Percentiles rank a stretch among this genome's conserved stretches.
Conservation (phyloP, 2,888 invertebrate species). For the Drosophila pseudotalamancana region DNA sequence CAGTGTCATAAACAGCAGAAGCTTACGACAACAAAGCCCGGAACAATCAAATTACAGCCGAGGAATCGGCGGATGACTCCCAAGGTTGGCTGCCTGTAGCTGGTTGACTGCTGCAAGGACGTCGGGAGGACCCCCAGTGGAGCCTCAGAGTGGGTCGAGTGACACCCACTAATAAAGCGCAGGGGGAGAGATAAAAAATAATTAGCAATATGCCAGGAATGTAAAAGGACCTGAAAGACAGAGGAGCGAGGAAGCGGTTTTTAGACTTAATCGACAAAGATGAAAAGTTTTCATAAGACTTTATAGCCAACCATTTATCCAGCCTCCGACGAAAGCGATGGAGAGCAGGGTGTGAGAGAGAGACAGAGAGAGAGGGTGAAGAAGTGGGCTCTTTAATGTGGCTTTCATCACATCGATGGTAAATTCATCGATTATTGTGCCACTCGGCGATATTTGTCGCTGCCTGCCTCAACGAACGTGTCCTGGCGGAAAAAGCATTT, state of each 20-base stretch:
- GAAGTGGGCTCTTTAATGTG: not conserved
- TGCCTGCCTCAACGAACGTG: constrained; percentile 7
- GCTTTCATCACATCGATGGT: constrained; percentile 18
- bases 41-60: constrained; percentile 49
- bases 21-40: constrained; percentile 34
- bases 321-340: not conserved
- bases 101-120: constrained; percentile 3
- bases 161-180: not conserved
- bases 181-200: constrained; percentile 23
- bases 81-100: not conserved
- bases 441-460: not conserved
- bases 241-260: not conserved
- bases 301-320: not conserved
- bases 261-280: not conserved
- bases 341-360: not conserved
- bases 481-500: constrained; percentile 9
- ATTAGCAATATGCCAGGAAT: constrained; percentile 20
- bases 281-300: constrained; percentile 15
- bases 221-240: not conserved
- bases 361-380: not conserved
- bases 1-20: constrained; percentile 51
- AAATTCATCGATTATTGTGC: constrained; percentile 47
- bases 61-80: not conserved
- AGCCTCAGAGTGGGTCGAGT: not conserved
- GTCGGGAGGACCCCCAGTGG: not conserved